phyloP scores from a whole-genome alignment of 2,888 invertebrate species.

The Pediacus dermestoides region DNA sequence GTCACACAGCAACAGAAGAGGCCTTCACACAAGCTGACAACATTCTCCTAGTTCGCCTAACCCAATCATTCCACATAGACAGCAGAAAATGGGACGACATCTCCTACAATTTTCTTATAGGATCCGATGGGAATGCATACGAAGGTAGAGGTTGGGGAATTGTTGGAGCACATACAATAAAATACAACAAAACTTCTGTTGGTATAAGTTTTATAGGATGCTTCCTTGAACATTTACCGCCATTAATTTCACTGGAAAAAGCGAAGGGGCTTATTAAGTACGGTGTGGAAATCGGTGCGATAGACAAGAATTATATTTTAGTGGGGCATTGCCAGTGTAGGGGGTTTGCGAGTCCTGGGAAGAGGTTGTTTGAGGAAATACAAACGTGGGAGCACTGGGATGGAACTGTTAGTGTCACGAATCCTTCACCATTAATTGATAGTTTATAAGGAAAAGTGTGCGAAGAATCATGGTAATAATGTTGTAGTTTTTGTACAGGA shows the following conservation, averaged over 20 bases:
- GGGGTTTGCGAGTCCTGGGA: conserved; percentile 55
- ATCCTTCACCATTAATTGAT: no score
- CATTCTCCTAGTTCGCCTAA: conserved; percentile 48
- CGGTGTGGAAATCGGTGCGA: conserved; percentile 51
- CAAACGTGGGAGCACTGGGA: conserved; percentile 54
- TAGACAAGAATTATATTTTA: conserved; percentile 51
- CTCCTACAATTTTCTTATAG: conserved; percentile 56
- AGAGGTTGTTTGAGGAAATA: conserved; percentile 52
- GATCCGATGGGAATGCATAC: conserved; percentile 56
- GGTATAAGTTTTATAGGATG: conserved; percentile 57
- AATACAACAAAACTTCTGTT: conserved; percentile 52
- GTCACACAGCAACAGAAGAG: conserved; percentile 54
- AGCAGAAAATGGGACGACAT: conserved; percentile 54
- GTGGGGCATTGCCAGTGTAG: conserved; percentile 55
- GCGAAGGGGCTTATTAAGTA: conserved; percentile 50
- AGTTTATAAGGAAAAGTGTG: no score
- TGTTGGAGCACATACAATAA: conserved; percentile 54
- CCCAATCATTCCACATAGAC: conserved; percentile 55
- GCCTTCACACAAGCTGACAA: conserved; percentile 50
- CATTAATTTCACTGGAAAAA: conserved; percentile 45
- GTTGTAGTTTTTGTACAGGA: no score
- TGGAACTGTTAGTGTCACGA: no score
- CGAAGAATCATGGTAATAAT: no score
- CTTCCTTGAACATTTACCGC: conserved; percentile 51
- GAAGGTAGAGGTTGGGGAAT: conserved; percentile 57